phyloP scores from a whole-genome alignment of 1,140 invertebrate species.

The Drosophila takahashii region DNA sequence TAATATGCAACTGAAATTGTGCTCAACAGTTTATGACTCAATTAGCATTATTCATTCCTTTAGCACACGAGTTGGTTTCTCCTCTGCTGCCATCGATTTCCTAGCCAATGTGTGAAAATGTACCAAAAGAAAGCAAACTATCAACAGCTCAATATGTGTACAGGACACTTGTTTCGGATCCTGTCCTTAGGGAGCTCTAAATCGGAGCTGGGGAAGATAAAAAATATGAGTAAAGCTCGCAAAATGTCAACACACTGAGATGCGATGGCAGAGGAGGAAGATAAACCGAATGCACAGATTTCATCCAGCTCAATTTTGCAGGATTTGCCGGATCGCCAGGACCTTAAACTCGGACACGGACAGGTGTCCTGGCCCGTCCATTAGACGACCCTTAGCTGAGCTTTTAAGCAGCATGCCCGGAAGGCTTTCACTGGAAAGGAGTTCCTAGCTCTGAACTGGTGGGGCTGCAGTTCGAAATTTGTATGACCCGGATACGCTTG shows the following conservation, averaged over 20 bases:
- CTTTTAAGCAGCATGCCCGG: slow-evolving; percentile 54
- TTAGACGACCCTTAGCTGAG: slow-evolving; percentile 46
- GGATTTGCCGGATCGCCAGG: slow-evolving; percentile 35
- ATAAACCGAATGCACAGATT: slow-evolving; percentile 41
- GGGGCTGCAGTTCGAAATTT: slow-evolving; percentile 41
- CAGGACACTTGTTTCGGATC: slow-evolving; percentile 17
- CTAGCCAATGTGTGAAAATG: slow-evolving; percentile 18
- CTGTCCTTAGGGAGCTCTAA: slow-evolving; percentile 2
- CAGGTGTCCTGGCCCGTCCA: slow-evolving; percentile 48
- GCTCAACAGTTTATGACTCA: background rate
- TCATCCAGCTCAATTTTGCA: slow-evolving; percentile 47
- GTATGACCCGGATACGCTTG: slow-evolving; percentile 35
- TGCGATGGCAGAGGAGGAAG: slow-evolving; percentile 4
- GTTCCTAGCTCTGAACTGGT: slow-evolving; percentile 4
- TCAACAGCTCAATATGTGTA: slow-evolving; percentile 16
- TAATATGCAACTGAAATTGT: background rate
- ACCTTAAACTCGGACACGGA: slow-evolving; percentile 1
- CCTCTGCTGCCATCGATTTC: background rate
- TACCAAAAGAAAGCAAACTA: slow-evolving; percentile 36
- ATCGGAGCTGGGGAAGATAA: slow-evolving; percentile 12
- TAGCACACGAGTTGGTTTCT: background rate
- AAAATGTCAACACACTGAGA: slow-evolving; percentile 60
- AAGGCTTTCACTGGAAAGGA: slow-evolving; percentile 3
- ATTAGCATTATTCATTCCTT: slow-evolving; percentile 18
- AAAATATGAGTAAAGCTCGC: slow-evolving; percentile 47